Evolutionary conservation across 53 echinoderm and acorn worm genomes (phyloP).

Genomic region (Antedon mediterranea): DNA sequence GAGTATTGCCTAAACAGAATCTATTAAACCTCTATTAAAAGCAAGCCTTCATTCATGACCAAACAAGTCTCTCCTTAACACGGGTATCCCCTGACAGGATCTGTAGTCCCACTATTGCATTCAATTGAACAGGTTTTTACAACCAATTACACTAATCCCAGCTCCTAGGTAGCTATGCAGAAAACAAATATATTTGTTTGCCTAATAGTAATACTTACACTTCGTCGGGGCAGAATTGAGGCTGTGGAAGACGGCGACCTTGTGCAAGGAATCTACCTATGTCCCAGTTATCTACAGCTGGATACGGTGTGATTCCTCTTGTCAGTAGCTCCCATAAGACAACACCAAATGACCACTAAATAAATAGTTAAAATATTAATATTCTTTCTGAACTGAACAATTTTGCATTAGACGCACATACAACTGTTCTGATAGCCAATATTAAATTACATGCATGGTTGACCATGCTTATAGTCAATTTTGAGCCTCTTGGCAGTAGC

Average conservation of each 20-base stretch:
- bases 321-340: constrained; percentile 95
- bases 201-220: constrained; percentile 41
- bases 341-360: constrained; percentile 96
- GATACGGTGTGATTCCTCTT: constrained; percentile 73
- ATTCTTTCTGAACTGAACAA: too few species aligned
- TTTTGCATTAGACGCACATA: too few species aligned
- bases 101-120: too few species aligned
- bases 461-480: background rate
- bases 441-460: too few species aligned
- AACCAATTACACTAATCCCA: too few species aligned
- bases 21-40: too few species aligned
- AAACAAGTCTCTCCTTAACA: too few species aligned
- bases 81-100: too few species aligned
- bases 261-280: constrained; percentile 48
- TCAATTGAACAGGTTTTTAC: background rate
- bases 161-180: background rate
- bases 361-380: too few species aligned
- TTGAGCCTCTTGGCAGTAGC: constrained; percentile 60
- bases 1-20: too few species aligned
- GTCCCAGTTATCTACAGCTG: constrained; percentile 76
- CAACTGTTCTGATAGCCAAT: too few species aligned
- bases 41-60: too few species aligned
- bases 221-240: constrained; percentile 81
- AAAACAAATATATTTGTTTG: background rate
- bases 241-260: constrained; percentile 71